Evolutionary conservation across 2,113 vertebrate species (phyloP), one percentile per base, ranked within the genome.

Genomic region (Lasiurus borealis): DNA sequence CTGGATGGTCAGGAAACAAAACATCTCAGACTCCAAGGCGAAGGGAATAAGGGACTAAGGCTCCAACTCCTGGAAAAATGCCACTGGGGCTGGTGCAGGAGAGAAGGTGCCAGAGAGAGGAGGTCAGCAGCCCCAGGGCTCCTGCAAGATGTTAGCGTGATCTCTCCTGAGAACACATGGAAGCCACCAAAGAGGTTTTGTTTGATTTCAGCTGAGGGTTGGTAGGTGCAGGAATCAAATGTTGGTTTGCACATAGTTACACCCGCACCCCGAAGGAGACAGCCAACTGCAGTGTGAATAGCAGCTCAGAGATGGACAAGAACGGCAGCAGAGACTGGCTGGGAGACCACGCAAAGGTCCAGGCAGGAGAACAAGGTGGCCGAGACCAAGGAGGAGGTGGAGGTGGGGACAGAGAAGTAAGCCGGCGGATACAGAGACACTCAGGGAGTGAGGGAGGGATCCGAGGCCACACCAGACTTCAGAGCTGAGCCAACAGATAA

Each of bases 151-250:
- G 3, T 23, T 27, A 13, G 3, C n/a, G 25, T 19, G 7, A 68
- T 40, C 68, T 57, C 85, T 78, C 52, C 88, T 46, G 36, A 93
- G 85, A 88, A 69, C 34, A 91, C 34, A 40, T 0, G 8, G 69
- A 64, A 75, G 50, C 50, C 77, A 29, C 88, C 10, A 2, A 72
- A 90, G 82, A 77, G 5, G 19, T 81, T 52, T 21, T 25, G 62
- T 59, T 10, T 72, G 87, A 82, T 48, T 91, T 91, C 83, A 75
- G 89, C 46, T 18, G 29, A 80, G 46, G 34, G 13, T 2, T 2
- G 69, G 75, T 6, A 46, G 50, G 54, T 5, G 3, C 62, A 31
- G 59, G 64, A n/a, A 34, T 46, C 83, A 29, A 85, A 72, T 7
- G 46, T 21, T 34, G 36, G 44, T 29, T 66, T 29, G 25, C 34